A percentile compares a stretch with the other conserved stretches of the same genome.
These are phyloP conservation scores for Cyphomyrmex costatus DNA, from an alignment of 1,140 invertebrate species.

Conservation along the genomic window DNA sequence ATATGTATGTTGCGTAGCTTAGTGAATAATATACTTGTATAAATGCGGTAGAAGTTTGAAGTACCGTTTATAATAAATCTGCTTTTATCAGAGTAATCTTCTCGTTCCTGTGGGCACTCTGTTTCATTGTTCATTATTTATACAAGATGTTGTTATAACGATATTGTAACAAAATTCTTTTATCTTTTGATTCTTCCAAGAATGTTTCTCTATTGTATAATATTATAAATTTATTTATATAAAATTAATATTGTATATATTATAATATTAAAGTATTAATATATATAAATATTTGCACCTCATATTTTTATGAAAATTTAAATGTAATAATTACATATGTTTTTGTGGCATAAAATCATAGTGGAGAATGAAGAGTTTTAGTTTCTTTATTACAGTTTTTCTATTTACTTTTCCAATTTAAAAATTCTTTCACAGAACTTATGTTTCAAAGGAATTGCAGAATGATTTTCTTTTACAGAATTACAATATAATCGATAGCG, in stretches of 20 bases:
- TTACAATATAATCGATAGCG: not conserved
- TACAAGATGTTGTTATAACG: not conserved
- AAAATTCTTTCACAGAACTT: not conserved
- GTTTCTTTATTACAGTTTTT: not conserved
- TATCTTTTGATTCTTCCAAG: not conserved
- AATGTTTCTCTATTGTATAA: not conserved
- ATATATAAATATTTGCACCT: constrained; percentile 14
- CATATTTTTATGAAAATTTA: not conserved
- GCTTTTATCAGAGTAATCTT: constrained; percentile 18
- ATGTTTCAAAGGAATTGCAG: not conserved
- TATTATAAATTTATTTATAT: not conserved
- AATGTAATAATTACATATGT: not conserved
- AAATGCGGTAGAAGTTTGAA: constrained; percentile 26
- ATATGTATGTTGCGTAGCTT: not conserved
- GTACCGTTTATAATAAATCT: constrained; percentile 21
- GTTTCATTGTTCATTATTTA: not conserved
- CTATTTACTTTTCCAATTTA: not conserved
- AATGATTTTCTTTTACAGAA: not conserved
- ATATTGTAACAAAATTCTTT: not conserved
- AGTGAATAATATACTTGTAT: constrained; percentile 4
- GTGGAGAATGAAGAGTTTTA: not conserved
- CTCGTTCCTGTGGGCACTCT: not conserved
- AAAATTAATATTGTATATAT: not conserved
- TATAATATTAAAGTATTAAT: not conserved
- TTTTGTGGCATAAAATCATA: not conserved